Evolutionary conservation across 2,888 invertebrate species (phyloP).

Genomic region (Sturmia bella): DNA sequence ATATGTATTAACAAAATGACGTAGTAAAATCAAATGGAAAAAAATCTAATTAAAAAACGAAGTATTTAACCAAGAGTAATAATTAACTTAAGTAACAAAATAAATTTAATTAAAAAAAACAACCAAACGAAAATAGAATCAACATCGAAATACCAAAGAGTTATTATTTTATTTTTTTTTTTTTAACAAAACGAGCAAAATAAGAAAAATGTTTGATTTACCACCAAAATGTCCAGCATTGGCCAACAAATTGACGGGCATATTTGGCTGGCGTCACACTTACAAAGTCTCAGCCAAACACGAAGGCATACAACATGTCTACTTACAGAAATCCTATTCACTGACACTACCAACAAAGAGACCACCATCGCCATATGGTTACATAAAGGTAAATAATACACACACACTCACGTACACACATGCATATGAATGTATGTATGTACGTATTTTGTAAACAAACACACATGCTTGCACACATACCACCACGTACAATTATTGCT

Average conservation of each 20-base stretch:
- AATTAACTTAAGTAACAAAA: conserved; percentile 45
- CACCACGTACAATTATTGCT: background rate
- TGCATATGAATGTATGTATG: background rate
- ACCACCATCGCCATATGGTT: conserved; percentile 76
- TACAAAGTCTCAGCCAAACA: conserved; percentile 91
- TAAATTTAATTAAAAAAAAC: conserved; percentile 38
- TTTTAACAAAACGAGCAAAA: conserved; percentile 14
- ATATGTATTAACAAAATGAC: too few relatives aligned
- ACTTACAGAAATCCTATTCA: conserved; percentile 81
- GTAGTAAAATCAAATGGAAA: conserved; percentile 44
- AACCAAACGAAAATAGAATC: conserved; percentile 11
- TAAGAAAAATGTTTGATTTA: conserved; percentile 84
- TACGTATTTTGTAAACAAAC: background rate
- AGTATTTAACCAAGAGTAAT: conserved; percentile 40
- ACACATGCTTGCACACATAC: background rate
- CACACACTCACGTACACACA: too few relatives aligned
- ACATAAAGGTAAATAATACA: conserved; percentile 80
- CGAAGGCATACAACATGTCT: conserved; percentile 83
- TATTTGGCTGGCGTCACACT: conserved; percentile 91
- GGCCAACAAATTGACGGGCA: conserved; percentile 88
- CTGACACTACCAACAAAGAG: conserved; percentile 80
- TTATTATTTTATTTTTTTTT: background rate
- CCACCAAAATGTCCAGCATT: conserved; percentile 88
- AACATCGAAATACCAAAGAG: conserved; percentile 53
- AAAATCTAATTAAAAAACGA: conserved; percentile 21